Base-by-base conservation (phyloP, 2,888 invertebrate genomes). In the Trachelus tabidus region DNA sequence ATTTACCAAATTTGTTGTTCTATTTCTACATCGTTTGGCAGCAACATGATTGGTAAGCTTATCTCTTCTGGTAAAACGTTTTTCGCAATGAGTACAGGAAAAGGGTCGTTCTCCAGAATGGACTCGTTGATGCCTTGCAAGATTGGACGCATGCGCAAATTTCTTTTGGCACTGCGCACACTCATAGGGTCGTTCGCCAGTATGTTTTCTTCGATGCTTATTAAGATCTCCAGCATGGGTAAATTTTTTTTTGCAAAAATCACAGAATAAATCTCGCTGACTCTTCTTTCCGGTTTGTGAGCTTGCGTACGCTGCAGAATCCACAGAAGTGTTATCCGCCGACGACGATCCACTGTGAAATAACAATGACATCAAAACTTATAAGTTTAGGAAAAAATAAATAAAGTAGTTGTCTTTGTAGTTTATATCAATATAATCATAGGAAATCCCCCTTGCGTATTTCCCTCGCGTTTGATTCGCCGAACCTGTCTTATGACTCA, bases 71-170 rank as follows among this genome's bases (percentile, higher is more conserved):
- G 85, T 84, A 76, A 86, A 88, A 73, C 80, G 82, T 77, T 84
- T 80, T 30, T 81, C 83, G 75, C 88, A 88, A 76, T 81, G 81
- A 3, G 84, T 77, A 69, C 87, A 87, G 2, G 78, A 79, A 77
- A 85, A 87, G 4, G 88, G 86, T 76, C 85, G 81, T 75, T 84
- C 85, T 3, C 86, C 87, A 9, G 86, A 83, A 75, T 89, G 88
- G 15, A 85, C 81, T 34, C 84, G 81, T 73, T 82, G 83, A 79
- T 88, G 88, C 31, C 87, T 79, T 34, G 81, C 84, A 31, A 89
- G 80, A 78, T 89, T 88, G 11, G 87, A 88, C 11, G 85, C 85
- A 79, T 89, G 85, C n/a, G 84, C 85, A 79, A 87, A 88, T 11
- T 83, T 84, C 78, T 86, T 85, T n/a, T 81, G 80, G 73, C 88